Base-by-base conservation (phyloP, 30 jellyfish, hydroid and myxozoan genomes). In the Mastigias papua region DNA sequence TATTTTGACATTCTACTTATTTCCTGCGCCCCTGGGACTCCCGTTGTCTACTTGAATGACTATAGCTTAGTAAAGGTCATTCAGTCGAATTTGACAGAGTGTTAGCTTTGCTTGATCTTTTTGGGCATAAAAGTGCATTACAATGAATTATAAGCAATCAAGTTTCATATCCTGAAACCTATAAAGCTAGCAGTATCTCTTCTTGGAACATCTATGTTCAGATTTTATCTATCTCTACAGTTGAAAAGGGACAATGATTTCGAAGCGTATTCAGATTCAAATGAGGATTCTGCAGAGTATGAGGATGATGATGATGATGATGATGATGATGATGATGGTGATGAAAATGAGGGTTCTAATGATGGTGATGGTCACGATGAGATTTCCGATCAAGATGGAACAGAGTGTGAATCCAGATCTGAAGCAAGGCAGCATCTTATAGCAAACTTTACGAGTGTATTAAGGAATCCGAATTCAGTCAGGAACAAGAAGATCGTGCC, bases 231-330 rank as follows among this genome's bases (percentile, higher is more conserved):
- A 6, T 11, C 2, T 51, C 67, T 16, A 9, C 25, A 51, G 67
- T 51, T 23, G 25, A 51, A 51, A 69, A 29, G 23, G 60, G 80
- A 69, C 4, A 4, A 6, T 25, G 80, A 69, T 69, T 69, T 69
- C 29, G 58, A 25, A 4, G 80, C 80, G 4, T 21, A 48, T 26
- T 65, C 76, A 35, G 80, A 69, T 69, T 69, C 33, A 22, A 23
- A 25, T 6, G 80, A 27, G 4, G 60, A 48, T 26, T 69, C 80
- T 28, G 60, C 54, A 1, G 80, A 69, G 26, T 28, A 29, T 8
- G 80, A 69, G 22, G n/a, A 28, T 9, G 60, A 31, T 20, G 80
- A 29, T 69, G 80, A 31, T 25, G 50, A 65, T 65, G 37, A 65
- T 65, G 76, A 65, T 8, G 80, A 69, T 69, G 80, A 9, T 5